Evolutionary conservation across 2,113 vertebrate genomes (phyloP), one percentile per base, ranked within the genome.

Genomic region (Cromileptes altivelis): DNA sequence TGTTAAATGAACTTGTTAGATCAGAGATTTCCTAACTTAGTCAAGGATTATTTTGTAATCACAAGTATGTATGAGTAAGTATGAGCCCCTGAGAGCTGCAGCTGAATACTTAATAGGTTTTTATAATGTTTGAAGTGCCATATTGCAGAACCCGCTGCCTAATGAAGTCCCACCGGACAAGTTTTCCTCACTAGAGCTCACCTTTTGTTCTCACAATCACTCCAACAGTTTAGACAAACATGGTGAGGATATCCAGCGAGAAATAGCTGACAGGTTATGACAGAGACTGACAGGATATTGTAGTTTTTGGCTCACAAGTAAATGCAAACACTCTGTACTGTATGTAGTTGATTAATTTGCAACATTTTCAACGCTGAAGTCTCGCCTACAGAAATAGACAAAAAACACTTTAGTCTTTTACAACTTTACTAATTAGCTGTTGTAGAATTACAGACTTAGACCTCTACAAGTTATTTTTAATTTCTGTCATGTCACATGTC

Each of bases 31-130:
- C 52, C 42, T 52, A 73, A 83, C 73, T 89, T 79, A 80, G 75
- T 67, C 25, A 78, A 79, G 74, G 33, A 84, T 89, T 84, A 84
- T 78, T 81, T 55, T 75, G 72, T 78, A 84, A 88, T 85, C 87
- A 56, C 21, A 37, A 85, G 68, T 45, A 45, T 45, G 42, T 71
- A 47, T 47, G 15, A 80, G 72, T 45, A 45, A 45, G 42, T 71
- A 47, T 47, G 15, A 80, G 72, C 72, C 40, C 47, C 45, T 58
- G 70, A 89, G 78, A 80, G 57, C 37, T 18, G 52, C 60, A 60
- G 70, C 79, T 86, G 88, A 90, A 90, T 86, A 88, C 75, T 65
- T 86, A 91, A 82, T 74, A 73, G 56, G n/a, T 75, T 79, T 67
- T n/a, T 37, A 57, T 30, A 70, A 73, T 55, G 67, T 82, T 65